These are phyloP conservation scores for Chalcosyrphus nemorum DNA, from an alignment of 2,888 invertebrate species.

Conservation along the genomic window DNA sequence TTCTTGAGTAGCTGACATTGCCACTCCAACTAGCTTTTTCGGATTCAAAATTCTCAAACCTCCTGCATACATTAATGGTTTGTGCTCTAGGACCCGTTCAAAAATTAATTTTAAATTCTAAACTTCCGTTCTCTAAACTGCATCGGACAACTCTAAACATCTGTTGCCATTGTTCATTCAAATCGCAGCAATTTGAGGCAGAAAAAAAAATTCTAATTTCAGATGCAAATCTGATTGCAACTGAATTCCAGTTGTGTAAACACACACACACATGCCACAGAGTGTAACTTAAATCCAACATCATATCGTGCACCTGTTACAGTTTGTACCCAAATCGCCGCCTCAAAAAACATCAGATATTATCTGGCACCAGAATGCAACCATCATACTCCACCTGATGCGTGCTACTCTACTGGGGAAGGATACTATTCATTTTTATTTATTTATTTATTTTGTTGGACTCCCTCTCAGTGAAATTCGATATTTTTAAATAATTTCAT, in stretches of 20 bases:
- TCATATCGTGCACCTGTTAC: constrained; percentile 27
- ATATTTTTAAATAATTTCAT: constrained; percentile 39
- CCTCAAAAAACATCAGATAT: constrained; percentile 1
- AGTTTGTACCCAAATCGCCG: neutral
- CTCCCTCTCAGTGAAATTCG: constrained; percentile 15
- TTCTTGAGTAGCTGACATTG: too few species aligned
- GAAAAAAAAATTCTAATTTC: neutral
- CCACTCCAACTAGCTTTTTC: too few species aligned
- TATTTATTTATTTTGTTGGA: neutral
- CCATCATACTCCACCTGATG: neutral
- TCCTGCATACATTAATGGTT: too few species aligned
- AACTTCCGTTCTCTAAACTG: too few species aligned
- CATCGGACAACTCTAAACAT: too few species aligned
- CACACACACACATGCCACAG: neutral
- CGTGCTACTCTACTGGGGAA: neutral
- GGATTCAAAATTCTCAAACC: too few species aligned
- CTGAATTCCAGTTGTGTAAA: neutral
- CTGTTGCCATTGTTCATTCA: neutral
- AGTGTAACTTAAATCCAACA: constrained; percentile 25
- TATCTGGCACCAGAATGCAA: neutral
- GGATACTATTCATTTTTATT: neutral
- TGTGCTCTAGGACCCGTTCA: too few species aligned
- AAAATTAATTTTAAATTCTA: too few species aligned
- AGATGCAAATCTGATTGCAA: constrained; percentile 23
- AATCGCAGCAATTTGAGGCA: neutral